Percentiles rank a stretch among this genome's conserved stretches.
These are phyloP conservation scores for Sphenodon punctatus DNA, from an alignment of 2,797 vertebrate species.

Conservation along the genomic window DNA sequence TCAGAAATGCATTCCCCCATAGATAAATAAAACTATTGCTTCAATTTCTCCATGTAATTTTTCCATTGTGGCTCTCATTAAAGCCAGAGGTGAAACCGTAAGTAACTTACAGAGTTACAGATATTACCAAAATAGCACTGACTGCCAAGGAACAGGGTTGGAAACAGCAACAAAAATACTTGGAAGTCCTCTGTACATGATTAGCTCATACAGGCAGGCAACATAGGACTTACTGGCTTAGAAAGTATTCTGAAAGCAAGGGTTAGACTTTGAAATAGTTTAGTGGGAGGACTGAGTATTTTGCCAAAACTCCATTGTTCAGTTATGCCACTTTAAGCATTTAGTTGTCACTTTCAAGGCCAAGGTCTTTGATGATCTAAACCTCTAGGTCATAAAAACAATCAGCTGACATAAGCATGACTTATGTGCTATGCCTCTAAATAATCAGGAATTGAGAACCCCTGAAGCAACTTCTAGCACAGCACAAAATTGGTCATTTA, in stretches of 20 bases:
- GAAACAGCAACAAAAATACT: slow-evolving; percentile 15
- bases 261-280: not conserved
- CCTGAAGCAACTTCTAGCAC: not conserved
- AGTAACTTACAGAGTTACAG: slow-evolving; percentile 30
- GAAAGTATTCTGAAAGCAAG: not conserved
- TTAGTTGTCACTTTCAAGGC: not conserved
- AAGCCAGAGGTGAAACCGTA: slow-evolving; percentile 34
- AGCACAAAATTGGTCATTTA: not conserved
- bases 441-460: not conserved
- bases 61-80: slow-evolving; percentile 23
- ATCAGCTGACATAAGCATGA: not conserved
- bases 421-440: not conserved
- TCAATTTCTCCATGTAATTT: not conserved
- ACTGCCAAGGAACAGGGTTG: not conserved
- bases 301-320: not conserved
- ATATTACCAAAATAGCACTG: slow-evolving; percentile 3
- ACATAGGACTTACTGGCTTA: not conserved
- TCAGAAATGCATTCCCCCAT: not conserved
- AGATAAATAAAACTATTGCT: slow-evolving; percentile 33
- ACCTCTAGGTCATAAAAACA: not conserved
- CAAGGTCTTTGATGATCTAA: slow-evolving; percentile 9
- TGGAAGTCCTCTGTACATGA: not conserved
- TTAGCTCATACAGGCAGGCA: slow-evolving; percentile 16
- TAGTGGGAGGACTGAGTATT: no score
- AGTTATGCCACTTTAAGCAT: not conserved